Conservation (phyloP, 1,140 invertebrate species). For the Drosophila navojoa region DNA sequence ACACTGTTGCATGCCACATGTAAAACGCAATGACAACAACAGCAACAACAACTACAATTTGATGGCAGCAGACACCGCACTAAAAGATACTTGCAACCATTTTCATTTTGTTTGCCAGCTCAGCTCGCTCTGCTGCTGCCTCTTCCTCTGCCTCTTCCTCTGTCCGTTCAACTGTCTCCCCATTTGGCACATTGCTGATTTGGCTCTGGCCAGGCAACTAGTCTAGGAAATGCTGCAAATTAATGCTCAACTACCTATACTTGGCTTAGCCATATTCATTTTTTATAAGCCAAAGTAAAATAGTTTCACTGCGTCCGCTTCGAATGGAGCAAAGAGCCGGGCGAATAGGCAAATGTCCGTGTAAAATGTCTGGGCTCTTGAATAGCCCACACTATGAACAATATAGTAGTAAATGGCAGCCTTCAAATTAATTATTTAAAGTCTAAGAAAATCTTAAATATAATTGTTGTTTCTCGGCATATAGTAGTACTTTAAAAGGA, state of each 20-base stretch:
- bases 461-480: no score
- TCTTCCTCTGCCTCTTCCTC: not conserved
- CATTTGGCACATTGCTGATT: slow-evolving; percentile 3
- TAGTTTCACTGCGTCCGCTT: not conserved
- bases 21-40: slow-evolving; percentile 37
- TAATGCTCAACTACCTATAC: slow-evolving; percentile 50
- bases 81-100: slow-evolving; percentile 33
- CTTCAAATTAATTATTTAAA: no score
- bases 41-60: slow-evolving; percentile 35
- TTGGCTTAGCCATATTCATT: slow-evolving; percentile 53
- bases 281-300: not conserved
- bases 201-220: not conserved
- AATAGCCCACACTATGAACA: no score
- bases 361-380: no score
- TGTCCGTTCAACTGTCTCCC: not conserved
- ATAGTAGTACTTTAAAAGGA: no score
- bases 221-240: slow-evolving; percentile 27
- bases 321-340: not conserved
- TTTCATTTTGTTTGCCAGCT: slow-evolving; percentile 21
- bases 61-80: slow-evolving; percentile 32
- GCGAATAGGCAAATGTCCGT: not conserved
- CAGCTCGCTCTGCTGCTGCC: not conserved
- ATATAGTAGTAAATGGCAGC: no score
- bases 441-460: no score
- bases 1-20: slow-evolving; percentile 33